A percentile compares a stretch with the other conserved stretches of the same genome.
Conservation (phyloP, 2,113 vertebrate species). For the Mobula hypostoma region DNA sequence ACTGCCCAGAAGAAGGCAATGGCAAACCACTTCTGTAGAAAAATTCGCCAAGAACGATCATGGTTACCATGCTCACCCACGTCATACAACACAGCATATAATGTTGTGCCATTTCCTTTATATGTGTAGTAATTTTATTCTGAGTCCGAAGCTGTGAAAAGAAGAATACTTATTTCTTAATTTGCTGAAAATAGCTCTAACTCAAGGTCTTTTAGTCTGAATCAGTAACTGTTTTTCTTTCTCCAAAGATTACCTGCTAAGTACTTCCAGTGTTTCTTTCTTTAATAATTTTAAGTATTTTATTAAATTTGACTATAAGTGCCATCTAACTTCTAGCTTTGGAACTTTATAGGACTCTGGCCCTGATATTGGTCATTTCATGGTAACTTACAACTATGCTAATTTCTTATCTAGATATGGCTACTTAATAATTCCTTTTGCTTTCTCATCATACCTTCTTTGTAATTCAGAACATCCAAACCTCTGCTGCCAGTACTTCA, state of each 20-base stretch:
- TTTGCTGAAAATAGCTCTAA: background rate
- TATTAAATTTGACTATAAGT: background rate
- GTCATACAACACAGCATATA: no score
- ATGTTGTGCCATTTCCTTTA: no score
- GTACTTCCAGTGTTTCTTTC: background rate
- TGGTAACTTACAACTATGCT: background rate
- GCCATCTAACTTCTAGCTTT: background rate
- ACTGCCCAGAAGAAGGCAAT: no score
- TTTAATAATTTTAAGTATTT: background rate
- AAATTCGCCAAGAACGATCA: no score
- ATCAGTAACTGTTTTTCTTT: background rate
- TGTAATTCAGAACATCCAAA: no score
- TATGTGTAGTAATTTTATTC: background rate
- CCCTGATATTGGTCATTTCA: background rate
- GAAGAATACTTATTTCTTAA: background rate
- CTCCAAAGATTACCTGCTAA: background rate
- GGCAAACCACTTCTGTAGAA: no score
- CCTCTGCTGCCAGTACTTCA: no score
- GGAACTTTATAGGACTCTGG: background rate
- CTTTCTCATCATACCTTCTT: no score
- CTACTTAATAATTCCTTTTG: no score
- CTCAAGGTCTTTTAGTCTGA: background rate
- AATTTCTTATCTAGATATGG: background rate
- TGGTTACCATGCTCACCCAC: no score
- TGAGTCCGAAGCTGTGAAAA: background rate